Evolutionary conservation across 2,797 vertebrate species (phyloP).

Genomic region (Paramormyrops hopkinsi): DNA sequence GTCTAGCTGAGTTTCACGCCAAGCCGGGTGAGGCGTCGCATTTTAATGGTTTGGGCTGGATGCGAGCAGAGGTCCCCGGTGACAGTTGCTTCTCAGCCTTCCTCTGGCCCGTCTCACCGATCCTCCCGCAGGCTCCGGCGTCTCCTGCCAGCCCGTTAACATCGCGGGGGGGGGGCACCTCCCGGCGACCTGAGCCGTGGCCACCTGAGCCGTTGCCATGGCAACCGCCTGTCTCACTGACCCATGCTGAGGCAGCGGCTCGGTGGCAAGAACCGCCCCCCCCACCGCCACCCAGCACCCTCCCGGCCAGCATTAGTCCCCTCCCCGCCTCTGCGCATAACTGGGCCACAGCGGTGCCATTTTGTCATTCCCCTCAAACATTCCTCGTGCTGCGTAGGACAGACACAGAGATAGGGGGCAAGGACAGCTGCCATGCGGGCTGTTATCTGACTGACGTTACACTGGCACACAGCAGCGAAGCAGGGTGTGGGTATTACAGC

Average conservation of each 20-base stretch:
- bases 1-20: background rate
- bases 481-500: background rate
- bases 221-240: background rate
- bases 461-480: background rate
- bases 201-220: conserved; percentile 7
- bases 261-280: background rate
- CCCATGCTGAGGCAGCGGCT: background rate
- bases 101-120: background rate
- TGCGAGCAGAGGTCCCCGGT: background rate
- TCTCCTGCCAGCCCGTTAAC: background rate
- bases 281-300: background rate
- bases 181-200: background rate
- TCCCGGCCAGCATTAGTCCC: background rate
- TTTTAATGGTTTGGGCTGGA: background rate
- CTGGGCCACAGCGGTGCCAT: background rate
- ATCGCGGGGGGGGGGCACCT: background rate
- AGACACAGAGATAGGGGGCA: background rate
- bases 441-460: background rate
- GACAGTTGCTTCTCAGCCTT: background rate
- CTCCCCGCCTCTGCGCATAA: background rate
- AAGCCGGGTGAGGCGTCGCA: background rate
- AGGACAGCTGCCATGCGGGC: background rate
- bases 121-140: background rate
- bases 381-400: background rate
- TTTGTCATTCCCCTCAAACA: background rate